Conservation (phyloP, 2,113 vertebrate species). For the Mustela nigripes region DNA sequence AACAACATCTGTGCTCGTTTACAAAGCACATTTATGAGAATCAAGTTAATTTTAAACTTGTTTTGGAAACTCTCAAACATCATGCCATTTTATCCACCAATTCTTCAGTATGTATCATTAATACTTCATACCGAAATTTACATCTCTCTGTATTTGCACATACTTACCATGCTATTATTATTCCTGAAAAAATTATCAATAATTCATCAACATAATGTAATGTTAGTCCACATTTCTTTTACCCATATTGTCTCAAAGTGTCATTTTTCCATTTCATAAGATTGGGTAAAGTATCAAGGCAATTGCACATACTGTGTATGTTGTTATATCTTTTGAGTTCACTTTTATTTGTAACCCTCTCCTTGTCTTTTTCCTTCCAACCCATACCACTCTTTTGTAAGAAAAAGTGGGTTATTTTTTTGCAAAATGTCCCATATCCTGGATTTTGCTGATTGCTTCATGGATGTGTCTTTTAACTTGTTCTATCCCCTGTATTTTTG, state of each 20-base stretch:
- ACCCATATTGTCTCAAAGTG: background rate
- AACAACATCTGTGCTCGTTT: background rate
- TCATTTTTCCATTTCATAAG: background rate
- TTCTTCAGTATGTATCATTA: background rate
- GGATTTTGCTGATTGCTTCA: background rate
- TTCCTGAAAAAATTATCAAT: background rate
- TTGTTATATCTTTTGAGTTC: background rate
- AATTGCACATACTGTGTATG: background rate
- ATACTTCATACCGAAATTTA: background rate
- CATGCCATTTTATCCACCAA: background rate
- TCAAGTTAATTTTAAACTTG: constrained; percentile 27
- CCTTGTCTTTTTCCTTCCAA: background rate
- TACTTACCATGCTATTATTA: background rate
- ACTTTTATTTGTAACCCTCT: background rate
- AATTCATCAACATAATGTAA: background rate
- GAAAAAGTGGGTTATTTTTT: background rate
- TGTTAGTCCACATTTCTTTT: background rate
- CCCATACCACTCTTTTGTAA: background rate
- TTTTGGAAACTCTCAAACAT: background rate
- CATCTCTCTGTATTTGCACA: background rate
- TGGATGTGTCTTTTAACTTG: background rate
- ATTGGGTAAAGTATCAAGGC: background rate
- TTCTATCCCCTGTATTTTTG: background rate
- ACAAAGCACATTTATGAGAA: background rate
- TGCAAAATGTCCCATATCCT: background rate